Evolutionary conservation across 2,888 invertebrate species (phyloP).

Genomic region (Melanchra persicariae): DNA sequence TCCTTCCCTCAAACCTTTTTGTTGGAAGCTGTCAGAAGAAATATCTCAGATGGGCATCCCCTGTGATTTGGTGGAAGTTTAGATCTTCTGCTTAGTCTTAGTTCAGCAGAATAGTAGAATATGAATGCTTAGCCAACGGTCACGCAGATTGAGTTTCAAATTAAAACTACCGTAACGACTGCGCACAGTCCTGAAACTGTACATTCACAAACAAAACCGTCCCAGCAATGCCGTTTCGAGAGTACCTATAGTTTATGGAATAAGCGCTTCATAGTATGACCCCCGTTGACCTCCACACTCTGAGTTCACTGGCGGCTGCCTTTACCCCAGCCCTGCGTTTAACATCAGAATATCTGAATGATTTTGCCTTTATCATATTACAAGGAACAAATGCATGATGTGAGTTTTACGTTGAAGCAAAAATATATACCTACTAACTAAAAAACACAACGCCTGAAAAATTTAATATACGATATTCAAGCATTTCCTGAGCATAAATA

Average conservation of each 20-base stretch:
- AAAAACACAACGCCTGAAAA: not conserved
- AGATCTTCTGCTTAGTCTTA: not conserved
- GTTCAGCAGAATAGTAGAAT: not conserved
- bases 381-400: conserved; percentile 20
- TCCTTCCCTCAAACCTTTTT: too few species aligned
- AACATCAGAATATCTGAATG: conserved; percentile 55
- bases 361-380: conserved; percentile 46
- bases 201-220: conserved; percentile 1
- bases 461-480: not conserved
- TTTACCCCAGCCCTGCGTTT: conserved; percentile 28
- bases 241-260: not conserved
- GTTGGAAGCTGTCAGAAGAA: too few species aligned
- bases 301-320: conserved; percentile 51
- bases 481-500: not conserved
- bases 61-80: too few species aligned
- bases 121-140: not conserved
- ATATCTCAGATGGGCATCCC: too few species aligned
- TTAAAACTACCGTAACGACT: not conserved
- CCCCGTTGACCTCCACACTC: conserved; percentile 37
- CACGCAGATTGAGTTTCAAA: too few species aligned
- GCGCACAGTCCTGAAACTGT: conserved; percentile 4
- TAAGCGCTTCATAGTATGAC: conserved; percentile 20
- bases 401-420: not conserved
- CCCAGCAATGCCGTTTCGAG: not conserved
- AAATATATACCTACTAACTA: not conserved